Base-by-base conservation (phyloP, 1,140 invertebrate genomes). In the Druon quercuslanigerum region DNA sequence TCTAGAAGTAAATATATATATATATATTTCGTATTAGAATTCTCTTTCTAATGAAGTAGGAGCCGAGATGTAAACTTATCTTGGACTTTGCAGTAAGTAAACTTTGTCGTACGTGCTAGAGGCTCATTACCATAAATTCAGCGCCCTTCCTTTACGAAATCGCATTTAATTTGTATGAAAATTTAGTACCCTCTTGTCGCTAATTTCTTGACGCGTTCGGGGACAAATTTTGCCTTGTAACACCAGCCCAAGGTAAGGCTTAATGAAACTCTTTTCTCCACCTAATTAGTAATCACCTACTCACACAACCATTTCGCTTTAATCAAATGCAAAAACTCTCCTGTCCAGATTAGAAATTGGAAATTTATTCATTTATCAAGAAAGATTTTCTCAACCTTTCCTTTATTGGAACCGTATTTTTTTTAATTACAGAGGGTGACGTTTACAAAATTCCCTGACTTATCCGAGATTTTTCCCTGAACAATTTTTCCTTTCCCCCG, bases 101-200 rank as follows among this genome's bases (percentile, higher is more conserved):
- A 66, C 60, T 66, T 66, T n/a, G 25, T 66, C 60, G 60, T 66
- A 66, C 60, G 40, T 66, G 46, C 60, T 66, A 25, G 60, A n/a
- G 60, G 60, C 60, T 66, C 60, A 66, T 66, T 66, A 66, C 46
- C 60, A 66, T 66, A 66, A 66, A 66, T 66, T 66, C 25, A 46
- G 25, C 60, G 14, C 60, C 60, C 25, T 66, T 40, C 60, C 60
- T 66, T 66, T 66, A 16, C 60, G 20, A 66, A 66, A 66, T 66
- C 33, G 60, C 60, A 66, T 66, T 66, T 66, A 66, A 66, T 66
- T 66, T 66, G 60, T 66, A 66, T 66, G 60, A 66, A 66, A 66
- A 66, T 66, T 66, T 66, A 66, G 60, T 46, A 40, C 60, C 40
- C 60, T 66, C 60, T 66, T 46, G 60, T 66, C 60, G 60, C 60